These are phyloP conservation scores for Tinamus major DNA, from an alignment of 2,797 vertebrate species.

Conservation along the genomic window DNA sequence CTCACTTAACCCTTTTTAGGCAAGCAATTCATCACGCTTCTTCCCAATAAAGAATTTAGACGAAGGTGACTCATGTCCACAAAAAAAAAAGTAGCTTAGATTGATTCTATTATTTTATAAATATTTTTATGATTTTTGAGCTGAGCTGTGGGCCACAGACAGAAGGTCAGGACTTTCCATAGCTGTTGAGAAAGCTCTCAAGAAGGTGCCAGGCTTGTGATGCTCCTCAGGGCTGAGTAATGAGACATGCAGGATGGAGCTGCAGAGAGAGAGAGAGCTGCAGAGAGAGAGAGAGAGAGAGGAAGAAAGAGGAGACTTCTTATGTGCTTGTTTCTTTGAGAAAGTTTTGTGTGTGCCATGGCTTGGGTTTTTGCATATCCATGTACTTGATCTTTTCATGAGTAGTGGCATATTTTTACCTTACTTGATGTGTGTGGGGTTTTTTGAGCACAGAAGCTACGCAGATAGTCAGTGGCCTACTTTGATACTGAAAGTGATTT, in stretches of 20 bases:
- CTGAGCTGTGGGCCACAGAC: background rate
- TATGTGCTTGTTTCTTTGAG: background rate
- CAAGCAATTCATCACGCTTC: background rate
- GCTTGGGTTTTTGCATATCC: background rate
- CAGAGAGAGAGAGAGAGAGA: background rate
- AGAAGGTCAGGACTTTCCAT: background rate
- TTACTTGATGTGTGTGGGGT: background rate
- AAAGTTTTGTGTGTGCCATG: background rate
- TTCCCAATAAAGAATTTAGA: background rate
- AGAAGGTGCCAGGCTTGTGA: background rate
- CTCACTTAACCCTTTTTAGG: background rate
- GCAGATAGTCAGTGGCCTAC: constrained; percentile 21
- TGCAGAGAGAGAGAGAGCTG: background rate
- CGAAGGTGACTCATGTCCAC: background rate
- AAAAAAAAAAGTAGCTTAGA: background rate
- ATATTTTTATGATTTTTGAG: background rate
- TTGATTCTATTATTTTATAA: background rate
- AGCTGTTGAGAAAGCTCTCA: background rate
- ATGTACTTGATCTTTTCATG: background rate
- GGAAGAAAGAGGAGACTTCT: background rate
- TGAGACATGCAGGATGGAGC: background rate
- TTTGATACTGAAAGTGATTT: constrained; percentile 60
- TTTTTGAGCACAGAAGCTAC: constrained; percentile 36
- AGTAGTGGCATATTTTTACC: background rate
- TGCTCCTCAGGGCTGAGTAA: background rate